Base-by-base conservation (phyloP, 2,113 vertebrate genomes). In the Pluvianellus socialis region DNA sequence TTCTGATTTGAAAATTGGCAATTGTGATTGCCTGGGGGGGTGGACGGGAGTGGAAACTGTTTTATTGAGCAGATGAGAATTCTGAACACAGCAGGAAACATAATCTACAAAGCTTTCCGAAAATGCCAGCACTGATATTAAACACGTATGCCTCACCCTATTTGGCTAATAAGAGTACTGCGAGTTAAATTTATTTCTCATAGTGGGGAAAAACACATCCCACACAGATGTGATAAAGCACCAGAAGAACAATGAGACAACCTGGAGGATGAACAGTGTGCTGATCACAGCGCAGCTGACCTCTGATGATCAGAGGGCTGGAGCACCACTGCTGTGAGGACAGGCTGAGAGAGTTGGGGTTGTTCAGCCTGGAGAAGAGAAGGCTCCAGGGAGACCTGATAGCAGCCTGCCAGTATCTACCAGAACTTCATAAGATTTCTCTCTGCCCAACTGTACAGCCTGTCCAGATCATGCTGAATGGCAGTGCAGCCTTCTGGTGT, bases 11-110 rank as follows among this genome's bases (percentile, higher is more conserved):
- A 86, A 88, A 94, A 86, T n/a, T 90, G 82, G 72, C 61, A 81
- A 45, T 56, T 81, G 24, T 74, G 47, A 61, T 86, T 81, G 86
- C 52, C 38, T 42, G 27, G 56, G 27, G 59, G 28, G 82, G 50
- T 74, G 76, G 80, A 84, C 75, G 91, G 83, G 14, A 45, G 63
- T 62, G 94, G 52, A 77, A 92, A 86, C 26, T 83, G 67, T 84
- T 93, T 84, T 88, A 92, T 9, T 85, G 61, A 94, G 72, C 5
- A 20, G 50, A 94, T 80, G 9, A 92, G 71, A 90, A 74, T 85
- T 71, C 76, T 94, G 79, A 91, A 89, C 68, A 67, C 79, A 86
- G 68, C n/a, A 92, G 88, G 83, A 95, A 96, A 92, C 44, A 76
- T 53, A 86, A 89, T 38, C 44, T 63, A 67, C 72, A 94, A 38